Evolutionary conservation across 2,113 vertebrate genomes (phyloP).

Genomic region (Bambusicola thoracicus): DNA sequence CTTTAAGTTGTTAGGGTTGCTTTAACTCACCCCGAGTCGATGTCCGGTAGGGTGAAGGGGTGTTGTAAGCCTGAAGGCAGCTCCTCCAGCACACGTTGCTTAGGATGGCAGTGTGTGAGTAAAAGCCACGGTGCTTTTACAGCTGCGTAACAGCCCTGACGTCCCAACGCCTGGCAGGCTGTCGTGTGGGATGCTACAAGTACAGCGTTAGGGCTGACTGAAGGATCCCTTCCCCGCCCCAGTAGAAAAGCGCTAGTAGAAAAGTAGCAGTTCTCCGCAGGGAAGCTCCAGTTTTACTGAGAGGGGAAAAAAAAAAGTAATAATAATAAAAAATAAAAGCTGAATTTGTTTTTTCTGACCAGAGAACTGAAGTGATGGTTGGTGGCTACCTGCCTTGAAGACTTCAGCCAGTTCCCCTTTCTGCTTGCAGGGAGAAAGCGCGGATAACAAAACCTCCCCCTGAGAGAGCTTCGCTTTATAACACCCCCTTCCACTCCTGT

Average conservation of each 20-base stretch:
- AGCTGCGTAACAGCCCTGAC: background rate
- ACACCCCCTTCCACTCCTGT: too few species aligned
- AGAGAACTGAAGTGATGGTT: conserved; percentile 10
- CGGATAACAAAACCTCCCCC: background rate
- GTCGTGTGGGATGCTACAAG: background rate
- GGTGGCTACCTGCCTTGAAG: conserved; percentile 16
- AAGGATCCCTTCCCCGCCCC: conserved; percentile 33
- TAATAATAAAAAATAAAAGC: too few species aligned
- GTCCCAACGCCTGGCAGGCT: background rate
- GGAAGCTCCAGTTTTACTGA: conserved; percentile 34
- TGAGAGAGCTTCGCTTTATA: background rate
- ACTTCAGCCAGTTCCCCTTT: background rate
- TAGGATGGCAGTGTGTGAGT: background rate
- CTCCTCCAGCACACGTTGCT: background rate
- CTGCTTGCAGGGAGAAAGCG: background rate
- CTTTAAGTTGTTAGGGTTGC: too few species aligned
- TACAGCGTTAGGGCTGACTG: background rate
- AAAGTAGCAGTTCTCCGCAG: conserved; percentile 46
- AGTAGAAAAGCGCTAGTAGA: conserved; percentile 44
- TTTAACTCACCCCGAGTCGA: background rate
- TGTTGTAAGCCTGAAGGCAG: background rate
- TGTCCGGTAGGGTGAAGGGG: background rate
- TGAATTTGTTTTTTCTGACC: background rate
- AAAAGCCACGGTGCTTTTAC: background rate
- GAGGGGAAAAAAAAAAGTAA: too few species aligned